Percentiles rank a stretch among this genome's conserved stretches.
Conservation (phyloP, 1,140 invertebrate species). For the Batillaria attramentaria region DNA sequence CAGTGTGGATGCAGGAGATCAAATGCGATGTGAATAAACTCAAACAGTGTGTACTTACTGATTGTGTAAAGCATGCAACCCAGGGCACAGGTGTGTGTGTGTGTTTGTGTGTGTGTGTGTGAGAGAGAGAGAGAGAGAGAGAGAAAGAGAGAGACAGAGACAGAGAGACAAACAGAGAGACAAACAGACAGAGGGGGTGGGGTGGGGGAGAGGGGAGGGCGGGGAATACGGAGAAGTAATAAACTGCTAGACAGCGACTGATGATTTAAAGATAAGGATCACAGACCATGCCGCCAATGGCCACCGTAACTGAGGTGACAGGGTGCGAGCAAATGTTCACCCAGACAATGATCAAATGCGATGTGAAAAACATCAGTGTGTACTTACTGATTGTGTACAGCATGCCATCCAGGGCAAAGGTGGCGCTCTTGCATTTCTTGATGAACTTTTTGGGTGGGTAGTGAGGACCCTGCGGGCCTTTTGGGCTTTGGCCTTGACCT, state of each 20-base stretch:
- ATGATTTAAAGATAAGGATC: not conserved
- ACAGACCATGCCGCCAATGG: not conserved
- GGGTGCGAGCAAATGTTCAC: not conserved
- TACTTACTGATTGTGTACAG: slow-evolving; percentile 84
- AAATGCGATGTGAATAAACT: too few relatives aligned
- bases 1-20: too few relatives aligned
- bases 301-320: not conserved
- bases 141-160: not conserved
- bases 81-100: not conserved
- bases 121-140: not conserved
- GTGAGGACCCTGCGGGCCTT: slow-evolving; percentile 21
- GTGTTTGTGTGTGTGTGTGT: not conserved
- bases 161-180: not conserved
- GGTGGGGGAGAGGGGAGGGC: not conserved
- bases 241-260: not conserved
- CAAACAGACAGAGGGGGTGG: not conserved
- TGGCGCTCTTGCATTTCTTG: slow-evolving; percentile 75
- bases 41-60: too few relatives aligned
- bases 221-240: not conserved
- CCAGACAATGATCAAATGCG: not conserved
- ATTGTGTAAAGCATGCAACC: too few relatives aligned
- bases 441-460: slow-evolving; percentile 45
- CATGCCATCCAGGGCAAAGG: slow-evolving; percentile 84
- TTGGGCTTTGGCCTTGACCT: not conserved
- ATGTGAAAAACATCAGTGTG: not conserved